Conservation (phyloP, 2,797 vertebrate genomes). For the Lerista edwardsae region DNA sequence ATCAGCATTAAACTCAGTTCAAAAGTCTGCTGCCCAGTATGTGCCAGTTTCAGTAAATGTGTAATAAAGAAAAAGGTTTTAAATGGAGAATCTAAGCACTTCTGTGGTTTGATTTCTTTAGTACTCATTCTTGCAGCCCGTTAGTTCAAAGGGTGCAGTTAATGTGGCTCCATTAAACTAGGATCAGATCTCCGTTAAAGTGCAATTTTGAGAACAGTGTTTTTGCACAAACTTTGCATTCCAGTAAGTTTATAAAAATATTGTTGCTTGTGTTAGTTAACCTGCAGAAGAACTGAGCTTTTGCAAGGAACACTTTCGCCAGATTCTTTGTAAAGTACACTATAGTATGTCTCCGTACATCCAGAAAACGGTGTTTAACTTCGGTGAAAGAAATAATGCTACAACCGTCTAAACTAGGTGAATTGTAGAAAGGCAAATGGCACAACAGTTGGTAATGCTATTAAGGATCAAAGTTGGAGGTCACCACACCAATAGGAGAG, state of each 20-base stretch:
- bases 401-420: background rate
- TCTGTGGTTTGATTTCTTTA: background rate
- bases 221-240: background rate
- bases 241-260: background rate
- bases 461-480: background rate
- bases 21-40: background rate
- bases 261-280: background rate
- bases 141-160: background rate
- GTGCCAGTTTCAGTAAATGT: background rate
- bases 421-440: background rate
- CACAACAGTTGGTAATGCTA: background rate
- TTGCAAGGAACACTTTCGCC: background rate
- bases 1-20: constrained; percentile 1
- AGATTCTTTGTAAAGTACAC: background rate
- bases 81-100: background rate
- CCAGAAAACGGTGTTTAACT: background rate
- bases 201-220: background rate
- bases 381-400: background rate
- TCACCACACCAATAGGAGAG: background rate
- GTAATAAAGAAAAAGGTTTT: background rate
- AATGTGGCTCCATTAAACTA: background rate
- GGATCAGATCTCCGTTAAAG: background rate
- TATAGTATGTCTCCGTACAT: too few relatives aligned
- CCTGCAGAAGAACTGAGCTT: background rate
- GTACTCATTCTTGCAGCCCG: background rate